Evolutionary conservation across 2,113 vertebrate genomes (phyloP).

Genomic region (Pangasianodon gigas): DNA sequence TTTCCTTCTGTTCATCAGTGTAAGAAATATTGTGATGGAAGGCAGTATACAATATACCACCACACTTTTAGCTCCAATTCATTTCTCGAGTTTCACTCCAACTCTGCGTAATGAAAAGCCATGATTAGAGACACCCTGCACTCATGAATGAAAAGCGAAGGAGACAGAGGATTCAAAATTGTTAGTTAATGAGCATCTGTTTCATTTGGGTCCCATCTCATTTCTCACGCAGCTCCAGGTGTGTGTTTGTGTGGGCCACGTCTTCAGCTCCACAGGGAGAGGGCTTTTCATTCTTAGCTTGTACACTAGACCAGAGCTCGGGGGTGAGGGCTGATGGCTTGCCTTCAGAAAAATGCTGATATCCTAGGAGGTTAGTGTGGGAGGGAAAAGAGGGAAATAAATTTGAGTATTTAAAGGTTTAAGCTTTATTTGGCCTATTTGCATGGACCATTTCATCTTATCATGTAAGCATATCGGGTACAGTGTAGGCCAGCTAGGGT

Average conservation of each 20-base stretch:
- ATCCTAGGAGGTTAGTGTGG: not conserved
- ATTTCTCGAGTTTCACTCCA: constrained; percentile 40
- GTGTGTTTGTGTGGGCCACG: not conserved
- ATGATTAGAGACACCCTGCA: constrained; percentile 25
- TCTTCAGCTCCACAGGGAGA: constrained; percentile 6
- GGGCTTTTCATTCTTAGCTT: not conserved
- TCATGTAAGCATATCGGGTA: constrained; percentile 16
- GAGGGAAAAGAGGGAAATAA: not conserved
- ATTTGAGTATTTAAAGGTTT: constrained; percentile 5
- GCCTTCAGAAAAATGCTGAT: constrained; percentile 16
- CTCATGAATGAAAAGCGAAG: constrained; percentile 16
- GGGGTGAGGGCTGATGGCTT: constrained; percentile 3
- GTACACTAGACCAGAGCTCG: not conserved
- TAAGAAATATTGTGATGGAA: too few relatives aligned
- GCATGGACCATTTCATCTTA: constrained; percentile 28
- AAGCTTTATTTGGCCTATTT: constrained; percentile 25
- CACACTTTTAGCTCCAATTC: constrained; percentile 21
- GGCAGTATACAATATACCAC: not conserved
- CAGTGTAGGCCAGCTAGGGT: constrained; percentile 12
- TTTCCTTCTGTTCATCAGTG: not conserved
- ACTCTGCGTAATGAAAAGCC: constrained; percentile 35
- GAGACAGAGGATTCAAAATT: constrained; percentile 21
- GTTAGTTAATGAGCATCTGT: constrained; percentile 44
- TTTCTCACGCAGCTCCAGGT: constrained; percentile 29
- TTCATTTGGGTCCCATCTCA: constrained; percentile 22